Evolutionary conservation across 2,797 vertebrate genomes (phyloP).

Genomic region (Crypturellus tataupa): DNA sequence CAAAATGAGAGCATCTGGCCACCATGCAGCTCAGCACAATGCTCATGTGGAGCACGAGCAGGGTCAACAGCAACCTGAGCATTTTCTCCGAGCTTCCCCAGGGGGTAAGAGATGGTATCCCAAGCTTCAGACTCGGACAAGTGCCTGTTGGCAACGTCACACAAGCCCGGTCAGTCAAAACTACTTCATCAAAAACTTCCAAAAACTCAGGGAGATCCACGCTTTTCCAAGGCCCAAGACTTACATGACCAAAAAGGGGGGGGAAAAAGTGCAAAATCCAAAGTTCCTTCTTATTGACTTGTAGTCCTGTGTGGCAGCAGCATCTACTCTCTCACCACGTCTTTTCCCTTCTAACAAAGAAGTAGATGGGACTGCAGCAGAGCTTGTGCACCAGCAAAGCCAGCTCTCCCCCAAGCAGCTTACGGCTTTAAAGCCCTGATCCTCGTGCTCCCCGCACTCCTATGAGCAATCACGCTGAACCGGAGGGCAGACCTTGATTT

Average conservation of each 20-base stretch:
- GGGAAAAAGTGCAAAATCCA: not conserved
- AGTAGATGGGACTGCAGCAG: fast-evolving
- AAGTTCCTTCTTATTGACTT: not conserved
- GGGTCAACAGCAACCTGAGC: fast-evolving
- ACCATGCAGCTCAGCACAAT: not conserved
- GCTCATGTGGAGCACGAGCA: fast-evolving
- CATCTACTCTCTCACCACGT: fast-evolving
- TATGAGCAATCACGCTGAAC: fast-evolving
- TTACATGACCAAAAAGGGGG: not conserved
- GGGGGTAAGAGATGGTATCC: not conserved
- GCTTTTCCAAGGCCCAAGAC: not conserved
- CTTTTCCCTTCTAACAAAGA: not conserved
- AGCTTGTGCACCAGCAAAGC: not conserved
- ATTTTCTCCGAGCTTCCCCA: not conserved
- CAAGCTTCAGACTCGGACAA: not conserved
- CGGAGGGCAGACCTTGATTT: fast-evolving
- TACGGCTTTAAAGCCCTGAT: not conserved
- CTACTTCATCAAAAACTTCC: fast-evolving
- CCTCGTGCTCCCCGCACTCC: not conserved
- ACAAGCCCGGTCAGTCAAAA: fast-evolving
- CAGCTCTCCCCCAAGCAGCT: slow-evolving; percentile 51
- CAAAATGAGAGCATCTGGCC: not conserved
- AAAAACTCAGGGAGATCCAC: not conserved
- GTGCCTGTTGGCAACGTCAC: not conserved
- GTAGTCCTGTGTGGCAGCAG: not conserved